Conservation (phyloP, 2,888 invertebrate species). For the Apamea epomidion region DNA sequence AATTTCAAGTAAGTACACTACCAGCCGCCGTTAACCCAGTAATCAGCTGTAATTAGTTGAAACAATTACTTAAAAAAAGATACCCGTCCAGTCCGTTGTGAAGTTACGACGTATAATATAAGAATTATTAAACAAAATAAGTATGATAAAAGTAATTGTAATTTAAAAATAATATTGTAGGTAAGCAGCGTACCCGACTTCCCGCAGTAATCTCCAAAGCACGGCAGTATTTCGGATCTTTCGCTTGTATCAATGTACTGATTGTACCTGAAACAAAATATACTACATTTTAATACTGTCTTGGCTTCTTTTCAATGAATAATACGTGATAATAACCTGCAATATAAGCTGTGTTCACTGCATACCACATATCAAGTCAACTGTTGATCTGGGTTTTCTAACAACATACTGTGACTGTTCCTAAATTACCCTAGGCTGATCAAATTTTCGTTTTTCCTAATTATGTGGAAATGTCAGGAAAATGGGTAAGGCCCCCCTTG, state of each 20-base stretch:
- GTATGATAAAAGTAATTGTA: not conserved
- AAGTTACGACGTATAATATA: not conserved
- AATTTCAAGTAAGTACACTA: not conserved
- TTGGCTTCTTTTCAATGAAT: not conserved
- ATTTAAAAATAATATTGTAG: not conserved
- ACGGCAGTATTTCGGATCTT: conserved; percentile 92
- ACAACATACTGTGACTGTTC: too few relatives aligned
- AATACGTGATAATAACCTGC: not conserved
- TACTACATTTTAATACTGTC: not conserved
- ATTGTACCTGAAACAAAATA: conserved; percentile 92
- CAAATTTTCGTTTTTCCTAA: too few relatives aligned
- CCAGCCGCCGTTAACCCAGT: not conserved
- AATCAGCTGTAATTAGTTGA: not conserved
- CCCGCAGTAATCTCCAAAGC: conserved; percentile 97
- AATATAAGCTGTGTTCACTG: not conserved
- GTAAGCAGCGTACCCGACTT: conserved; percentile 92
- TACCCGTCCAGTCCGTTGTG: not conserved
- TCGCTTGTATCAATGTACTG: conserved; percentile 94
- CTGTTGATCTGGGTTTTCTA: too few relatives aligned
- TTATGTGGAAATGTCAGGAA: too few relatives aligned
- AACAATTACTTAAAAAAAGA: not conserved
- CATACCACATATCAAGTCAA: not conserved
- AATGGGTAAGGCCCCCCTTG: too few relatives aligned
- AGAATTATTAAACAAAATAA: not conserved
- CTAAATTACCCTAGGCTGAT: too few relatives aligned